phyloP scores from a whole-genome alignment of 2,888 invertebrate species.

The Crossocerus cetratus region DNA sequence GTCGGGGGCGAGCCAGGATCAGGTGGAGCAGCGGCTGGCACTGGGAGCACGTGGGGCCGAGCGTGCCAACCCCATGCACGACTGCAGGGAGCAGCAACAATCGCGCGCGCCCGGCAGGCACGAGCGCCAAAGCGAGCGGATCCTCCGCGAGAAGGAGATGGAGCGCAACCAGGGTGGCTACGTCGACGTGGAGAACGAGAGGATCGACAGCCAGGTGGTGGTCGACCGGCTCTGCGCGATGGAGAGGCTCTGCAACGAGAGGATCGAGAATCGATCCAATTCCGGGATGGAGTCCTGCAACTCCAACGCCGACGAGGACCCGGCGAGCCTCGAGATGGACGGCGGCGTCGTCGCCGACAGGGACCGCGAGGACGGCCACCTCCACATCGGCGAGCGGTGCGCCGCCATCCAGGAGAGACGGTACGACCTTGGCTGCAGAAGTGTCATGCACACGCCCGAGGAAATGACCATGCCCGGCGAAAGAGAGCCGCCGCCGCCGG shows the following conservation, averaged over 20 bases:
- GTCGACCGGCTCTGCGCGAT: conserved; percentile 69
- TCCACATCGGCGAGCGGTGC: conserved; percentile 47
- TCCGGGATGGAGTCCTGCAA: conserved; percentile 68
- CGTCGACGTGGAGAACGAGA: conserved; percentile 53
- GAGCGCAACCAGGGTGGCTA: conserved; percentile 44
- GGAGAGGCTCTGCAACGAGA: conserved; percentile 68
- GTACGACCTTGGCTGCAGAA: conserved; percentile 65
- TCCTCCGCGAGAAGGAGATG: conserved; percentile 52
- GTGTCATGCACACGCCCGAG: conserved; percentile 62
- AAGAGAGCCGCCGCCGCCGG: conserved; percentile 53
- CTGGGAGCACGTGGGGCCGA: conserved; percentile 42
- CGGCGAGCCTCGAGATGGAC: conserved; percentile 63
- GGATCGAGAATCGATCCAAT: conserved; percentile 70
- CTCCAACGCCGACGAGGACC: conserved; percentile 68
- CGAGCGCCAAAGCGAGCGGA: conserved; percentile 53
- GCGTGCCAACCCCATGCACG: conserved; percentile 40
- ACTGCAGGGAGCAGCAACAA: conserved; percentile 50
- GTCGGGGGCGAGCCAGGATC: conserved; percentile 37
- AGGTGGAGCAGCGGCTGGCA: conserved; percentile 46
- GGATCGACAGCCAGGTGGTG: conserved; percentile 52
- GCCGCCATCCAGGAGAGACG: conserved; percentile 57
- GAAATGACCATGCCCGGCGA: conserved; percentile 66
- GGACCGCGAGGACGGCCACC: conserved; percentile 47
- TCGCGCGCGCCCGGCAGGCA: conserved; percentile 27
- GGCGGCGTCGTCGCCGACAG: conserved; percentile 47